Base-by-base conservation (phyloP, 2,888 invertebrate species). In the Drosophila anceps region DNA sequence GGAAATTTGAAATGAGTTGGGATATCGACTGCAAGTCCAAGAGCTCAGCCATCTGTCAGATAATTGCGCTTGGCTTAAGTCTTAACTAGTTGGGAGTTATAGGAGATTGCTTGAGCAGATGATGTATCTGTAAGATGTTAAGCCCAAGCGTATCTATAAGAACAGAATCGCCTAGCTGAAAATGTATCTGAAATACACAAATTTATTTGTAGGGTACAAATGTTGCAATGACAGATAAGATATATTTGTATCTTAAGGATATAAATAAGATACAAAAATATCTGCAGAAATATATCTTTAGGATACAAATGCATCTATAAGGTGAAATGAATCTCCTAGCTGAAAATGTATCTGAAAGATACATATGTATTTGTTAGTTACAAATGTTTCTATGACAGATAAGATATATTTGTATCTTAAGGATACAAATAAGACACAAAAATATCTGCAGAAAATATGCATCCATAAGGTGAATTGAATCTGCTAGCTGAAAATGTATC, bases 11-110 rank as follows among this genome's bases (percentile, higher is more conserved):
- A 29, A 13, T 33, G 33, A 51, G 51, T 13, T 35, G 4, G 24
- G 0, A 24, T 24, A 35, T 13, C 13, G 31, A 31, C 1, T 12
- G 27, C 31, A 50, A 12, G 29, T 12, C 31, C 7, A 18, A 18
- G 4, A 18, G 48, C 31, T 50, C 48, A 50, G 31, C 29, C 48
- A 48, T 48, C 48, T 48, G 48, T 10, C 15, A 24, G 44, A 24
- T 13, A 43, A 5, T 10, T 2, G 6, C 1, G 12, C 1, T 20
- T 6, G 18, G 20, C 43, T 20, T 20, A 20, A 6, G 43, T 5
- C 43, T 43, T 20, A 43, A 18, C 41, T 39, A n/a, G 18, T 41
- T 41, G 39, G 39, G 2, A 43, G 12, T 43, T 20, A 43, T 20
- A 10, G 15, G 8, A n/a, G 39, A 39, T 35, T 35, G 12, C 35